These are phyloP conservation scores for Sycobia sp. DNA, from an alignment of 1,140 invertebrate species.

Conservation along the genomic window DNA sequence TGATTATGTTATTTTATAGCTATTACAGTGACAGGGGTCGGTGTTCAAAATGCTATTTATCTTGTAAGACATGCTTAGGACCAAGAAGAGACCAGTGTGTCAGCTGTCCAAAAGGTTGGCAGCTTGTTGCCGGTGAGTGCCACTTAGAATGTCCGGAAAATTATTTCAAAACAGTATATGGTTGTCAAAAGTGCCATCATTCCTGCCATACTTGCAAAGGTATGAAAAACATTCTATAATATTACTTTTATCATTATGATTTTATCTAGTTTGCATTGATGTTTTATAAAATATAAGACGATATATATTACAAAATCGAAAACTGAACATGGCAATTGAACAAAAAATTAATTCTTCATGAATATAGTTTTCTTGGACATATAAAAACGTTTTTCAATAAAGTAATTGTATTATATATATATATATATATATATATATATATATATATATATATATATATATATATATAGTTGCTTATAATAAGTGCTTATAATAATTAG, in stretches of 20 bases:
- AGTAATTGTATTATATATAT: too few species aligned
- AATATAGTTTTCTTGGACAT: too few species aligned
- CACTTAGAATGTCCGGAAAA: slow-evolving; percentile 83
- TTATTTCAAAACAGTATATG: slow-evolving; percentile 77
- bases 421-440: too few species aligned
- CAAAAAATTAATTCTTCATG: too few species aligned
- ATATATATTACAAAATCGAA: too few species aligned
- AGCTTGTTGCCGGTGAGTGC: slow-evolving; percentile 80
- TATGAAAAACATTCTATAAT: slow-evolving; percentile 51
- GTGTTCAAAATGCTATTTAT: slow-evolving; percentile 81
- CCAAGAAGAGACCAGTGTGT: slow-evolving; percentile 83
- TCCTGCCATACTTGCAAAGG: slow-evolving; percentile 81
- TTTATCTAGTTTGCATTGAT: too few species aligned
- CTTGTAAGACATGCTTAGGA: slow-evolving; percentile 81
- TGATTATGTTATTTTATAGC: slow-evolving; percentile 54
- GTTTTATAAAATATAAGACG: slow-evolving; percentile 31
- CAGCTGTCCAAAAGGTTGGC: slow-evolving; percentile 76
- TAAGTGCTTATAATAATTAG: too few species aligned
- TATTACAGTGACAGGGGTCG: slow-evolving; percentile 83
- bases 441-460: too few species aligned
- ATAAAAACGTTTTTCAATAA: too few species aligned
- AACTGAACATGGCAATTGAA: too few species aligned
- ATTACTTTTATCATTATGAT: too few species aligned
- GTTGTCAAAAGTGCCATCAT: slow-evolving; percentile 84
- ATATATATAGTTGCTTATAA: too few species aligned